Conservation (phyloP, 2,888 invertebrate species). For the Cataglyphis cursor region DNA sequence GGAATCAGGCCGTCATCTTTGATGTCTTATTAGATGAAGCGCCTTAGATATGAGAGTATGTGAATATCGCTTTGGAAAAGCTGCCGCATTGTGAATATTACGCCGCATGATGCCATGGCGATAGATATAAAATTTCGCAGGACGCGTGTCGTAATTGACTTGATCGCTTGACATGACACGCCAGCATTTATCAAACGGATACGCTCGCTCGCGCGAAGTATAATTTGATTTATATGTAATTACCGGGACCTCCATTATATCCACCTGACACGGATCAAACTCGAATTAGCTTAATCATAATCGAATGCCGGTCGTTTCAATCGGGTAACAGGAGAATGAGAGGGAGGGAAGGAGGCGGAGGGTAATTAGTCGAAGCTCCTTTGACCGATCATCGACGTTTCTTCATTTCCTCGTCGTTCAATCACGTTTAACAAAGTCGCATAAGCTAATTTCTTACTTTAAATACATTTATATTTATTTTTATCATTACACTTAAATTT, state of each 20-base stretch:
- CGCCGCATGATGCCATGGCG: constrained; percentile 31
- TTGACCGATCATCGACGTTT: constrained; percentile 67
- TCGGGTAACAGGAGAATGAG: constrained; percentile 37
- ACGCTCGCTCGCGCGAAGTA: constrained; percentile 72
- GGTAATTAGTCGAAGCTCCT: constrained; percentile 72
- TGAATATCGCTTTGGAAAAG: constrained; percentile 38
- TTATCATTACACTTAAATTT: not conserved
- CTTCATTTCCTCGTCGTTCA: constrained; percentile 7
- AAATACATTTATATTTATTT: not conserved
- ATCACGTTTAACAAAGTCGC: constrained; percentile 4
- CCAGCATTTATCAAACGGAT: constrained; percentile 77
- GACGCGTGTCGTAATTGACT: constrained; percentile 72
- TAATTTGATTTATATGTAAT: constrained; percentile 83
- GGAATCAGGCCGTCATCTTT: constrained; percentile 3
- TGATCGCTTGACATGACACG: constrained; percentile 74
- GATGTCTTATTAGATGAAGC: constrained; percentile 2
- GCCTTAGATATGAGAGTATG: constrained; percentile 24
- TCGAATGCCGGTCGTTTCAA: constrained; percentile 78
- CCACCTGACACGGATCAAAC: constrained; percentile 84
- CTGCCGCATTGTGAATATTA: constrained; percentile 25
- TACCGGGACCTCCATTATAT: constrained; percentile 81
- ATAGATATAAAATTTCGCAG: constrained; percentile 67
- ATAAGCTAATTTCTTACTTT: not conserved
- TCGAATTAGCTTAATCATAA: constrained; percentile 84
- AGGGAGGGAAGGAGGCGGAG: constrained; percentile 20